These are phyloP conservation scores for Sphecodes monilicornis DNA, from an alignment of 2,888 invertebrate genomes.

Conservation along the genomic window DNA sequence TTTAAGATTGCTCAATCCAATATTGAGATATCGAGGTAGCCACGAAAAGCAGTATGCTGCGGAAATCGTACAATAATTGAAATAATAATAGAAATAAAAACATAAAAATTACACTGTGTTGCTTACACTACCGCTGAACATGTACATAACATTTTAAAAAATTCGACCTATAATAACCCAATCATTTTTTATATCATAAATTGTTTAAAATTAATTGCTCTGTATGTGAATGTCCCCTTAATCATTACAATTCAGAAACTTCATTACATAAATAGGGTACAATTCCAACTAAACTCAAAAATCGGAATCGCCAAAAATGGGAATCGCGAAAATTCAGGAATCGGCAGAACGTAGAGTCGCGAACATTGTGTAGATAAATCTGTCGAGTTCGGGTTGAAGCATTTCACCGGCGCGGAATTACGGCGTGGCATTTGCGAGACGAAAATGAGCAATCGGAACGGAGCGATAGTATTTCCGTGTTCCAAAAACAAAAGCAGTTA, in stretches of 20 bases:
- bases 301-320: not conserved
- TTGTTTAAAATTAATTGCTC: too few relatives aligned
- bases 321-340: conserved; percentile 25
- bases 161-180: not conserved
- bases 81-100: not conserved
- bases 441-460: conserved; percentile 47
- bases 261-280: not conserved
- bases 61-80: too few relatives aligned
- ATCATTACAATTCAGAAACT: not conserved
- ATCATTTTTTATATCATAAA: not conserved
- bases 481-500: conserved; percentile 72
- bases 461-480: conserved; percentile 60
- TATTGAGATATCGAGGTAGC: too few relatives aligned
- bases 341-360: conserved; percentile 28
- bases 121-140: not conserved
- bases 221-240: not conserved
- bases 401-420: conserved; percentile 41
- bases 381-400: conserved; percentile 31
- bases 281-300: too few relatives aligned
- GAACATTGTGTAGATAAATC: conserved; percentile 47
- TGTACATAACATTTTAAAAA: not conserved
- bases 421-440: conserved; percentile 38
- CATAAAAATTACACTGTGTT: too few relatives aligned
- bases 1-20: too few relatives aligned
- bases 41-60: not conserved